Base-by-base conservation (phyloP, 2,888 invertebrate species). In the Aleiodes alternator region DNA sequence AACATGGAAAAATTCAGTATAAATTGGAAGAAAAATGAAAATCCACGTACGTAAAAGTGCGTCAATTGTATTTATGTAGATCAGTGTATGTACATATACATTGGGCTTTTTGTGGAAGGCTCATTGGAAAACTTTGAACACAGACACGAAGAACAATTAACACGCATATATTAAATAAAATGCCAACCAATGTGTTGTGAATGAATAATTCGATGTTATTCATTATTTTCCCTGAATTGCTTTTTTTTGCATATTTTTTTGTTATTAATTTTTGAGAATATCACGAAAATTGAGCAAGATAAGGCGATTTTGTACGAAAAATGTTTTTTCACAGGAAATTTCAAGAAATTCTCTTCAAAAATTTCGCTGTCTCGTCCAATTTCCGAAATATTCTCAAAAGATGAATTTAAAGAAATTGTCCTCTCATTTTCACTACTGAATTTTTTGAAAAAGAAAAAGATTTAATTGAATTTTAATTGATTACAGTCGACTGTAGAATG, bases 31-130 rank as follows among this genome's bases (percentile, higher is more conserved):
- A 76, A 72, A 75, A 70, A 71, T 66, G 55, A 31, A 76, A 68
- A 78, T 79, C 75, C 38, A 64, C 43, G 38, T 70, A 55, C 61
- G 61, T 70, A 48, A 23, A 31, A 61, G 64, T 70, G 43, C 55
- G 72, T 51, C 53, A 72, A 64, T 72, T 64, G 70, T 72, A 75
- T 75, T 72, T 75, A 75, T 75, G 72, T 75, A 75, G 75, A 72
- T 56, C 57, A 72, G 66, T 75, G 34, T 68, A 72, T 75, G 75
- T 75, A 75, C 50, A 74, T 74, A 75, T 34, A 69, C 57, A 43
- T 51, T 69, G 51, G 53, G 69, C 61, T 43, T 66, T 23, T 43
- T 59, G 14, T 70, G 70, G 43, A 43, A 43, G 64, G 43, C 64
- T 64, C 64, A 64, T 23, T 48, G 34, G 64, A 43, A 7, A 64